A percentile compares a stretch with the other conserved stretches of the same genome.
Conservation (phyloP, 2,888 invertebrate genomes). For the Eupithecia pulchellata region DNA sequence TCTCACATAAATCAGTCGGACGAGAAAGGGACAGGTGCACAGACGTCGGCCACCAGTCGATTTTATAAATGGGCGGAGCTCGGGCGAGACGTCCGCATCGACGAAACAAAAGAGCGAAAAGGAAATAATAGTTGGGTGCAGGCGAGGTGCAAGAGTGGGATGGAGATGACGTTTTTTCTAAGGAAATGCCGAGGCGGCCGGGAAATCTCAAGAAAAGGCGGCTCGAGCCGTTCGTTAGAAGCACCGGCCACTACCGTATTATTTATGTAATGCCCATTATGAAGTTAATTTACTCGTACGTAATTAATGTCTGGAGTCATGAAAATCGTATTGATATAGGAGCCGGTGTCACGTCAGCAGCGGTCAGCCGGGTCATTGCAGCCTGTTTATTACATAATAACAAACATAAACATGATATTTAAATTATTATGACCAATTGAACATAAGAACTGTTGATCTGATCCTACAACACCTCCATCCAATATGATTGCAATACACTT, state of each 20-base stretch:
- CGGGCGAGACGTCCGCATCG: constrained; percentile 79
- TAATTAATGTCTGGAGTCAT: constrained; percentile 50
- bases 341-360: constrained; percentile 18
- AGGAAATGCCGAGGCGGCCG: constrained; percentile 75
- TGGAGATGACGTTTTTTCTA: constrained; percentile 65
- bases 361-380: constrained; percentile 4
- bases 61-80: constrained; percentile 85
- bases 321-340: constrained; percentile 45
- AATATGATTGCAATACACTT: not conserved
- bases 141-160: constrained; percentile 72
- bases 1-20: constrained; percentile 84
- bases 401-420: not conserved
- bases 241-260: constrained; percentile 50
- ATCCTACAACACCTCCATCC: not conserved
- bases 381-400: not conserved
- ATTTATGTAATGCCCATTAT: constrained; percentile 59
- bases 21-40: constrained; percentile 83
- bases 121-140: constrained; percentile 80
- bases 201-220: constrained; percentile 76
- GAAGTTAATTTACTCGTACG: constrained; percentile 49
- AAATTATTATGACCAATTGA: not conserved
- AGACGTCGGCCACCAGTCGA: constrained; percentile 78
- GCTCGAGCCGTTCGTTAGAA: constrained; percentile 58
- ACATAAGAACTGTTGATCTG: not conserved
- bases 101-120: constrained; percentile 82